These are phyloP conservation scores for Drosophila erecta DNA, from an alignment of 1,140 invertebrate genomes.

Conservation along the genomic window DNA sequence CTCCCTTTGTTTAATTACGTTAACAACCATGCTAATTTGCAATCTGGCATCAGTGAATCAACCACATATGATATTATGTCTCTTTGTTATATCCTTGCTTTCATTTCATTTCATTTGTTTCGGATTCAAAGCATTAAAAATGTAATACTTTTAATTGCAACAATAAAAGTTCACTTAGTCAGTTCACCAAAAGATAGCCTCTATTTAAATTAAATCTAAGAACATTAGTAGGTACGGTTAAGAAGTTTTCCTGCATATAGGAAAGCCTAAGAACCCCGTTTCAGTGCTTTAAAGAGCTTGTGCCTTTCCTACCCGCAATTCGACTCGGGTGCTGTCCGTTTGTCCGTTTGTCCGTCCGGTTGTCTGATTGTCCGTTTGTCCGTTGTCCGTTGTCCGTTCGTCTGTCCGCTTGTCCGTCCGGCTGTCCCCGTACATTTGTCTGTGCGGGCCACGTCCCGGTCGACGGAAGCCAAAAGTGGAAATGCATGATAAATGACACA, in stretches of 20 bases:
- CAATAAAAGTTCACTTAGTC: no score
- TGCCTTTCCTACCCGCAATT: conserved; percentile 20
- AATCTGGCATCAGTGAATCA: no score
- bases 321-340: conserved; percentile 5
- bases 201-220: no score
- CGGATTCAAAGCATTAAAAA: no score
- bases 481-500: conserved; percentile 83
- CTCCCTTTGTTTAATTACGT: no score
- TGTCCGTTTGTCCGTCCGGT: background rate
- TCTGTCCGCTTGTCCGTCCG: conserved; percentile 24
- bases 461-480: conserved; percentile 82
- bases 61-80: no score
- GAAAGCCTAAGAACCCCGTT: no score
- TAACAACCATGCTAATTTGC: no score
- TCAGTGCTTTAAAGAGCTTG: background rate
- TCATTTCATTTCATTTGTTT: no score
- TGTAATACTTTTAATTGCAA: no score
- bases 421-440: conserved; percentile 62
- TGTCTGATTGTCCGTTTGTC: conserved; percentile 1
- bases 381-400: conserved; percentile 12
- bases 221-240: background rate
- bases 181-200: no score
- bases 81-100: no score
- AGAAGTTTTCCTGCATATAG: background rate
- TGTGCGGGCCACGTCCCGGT: conserved; percentile 70